A percentile compares a stretch with the other conserved stretches of the same genome.
Evolutionary conservation across 2,797 vertebrate species (phyloP).

Genomic region (Acanthurus leucopareius): DNA sequence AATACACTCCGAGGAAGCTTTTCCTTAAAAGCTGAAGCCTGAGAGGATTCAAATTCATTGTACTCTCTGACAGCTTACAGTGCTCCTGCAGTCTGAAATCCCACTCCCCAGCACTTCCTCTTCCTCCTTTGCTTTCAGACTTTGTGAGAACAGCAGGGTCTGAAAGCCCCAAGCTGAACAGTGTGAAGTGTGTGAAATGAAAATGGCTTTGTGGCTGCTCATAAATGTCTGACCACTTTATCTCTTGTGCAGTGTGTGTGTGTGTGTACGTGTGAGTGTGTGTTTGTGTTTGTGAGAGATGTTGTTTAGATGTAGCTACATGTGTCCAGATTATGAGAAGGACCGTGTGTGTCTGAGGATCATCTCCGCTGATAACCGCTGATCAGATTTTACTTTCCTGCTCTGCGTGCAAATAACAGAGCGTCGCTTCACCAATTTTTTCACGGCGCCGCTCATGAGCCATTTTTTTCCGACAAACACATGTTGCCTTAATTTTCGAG

Average conservation of each 20-base stretch:
- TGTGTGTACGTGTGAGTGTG: not conserved
- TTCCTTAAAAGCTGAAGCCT: slow-evolving; percentile 22
- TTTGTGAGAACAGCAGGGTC: slow-evolving; percentile 41
- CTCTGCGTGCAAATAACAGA: slow-evolving; percentile 31
- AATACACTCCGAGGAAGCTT: not conserved
- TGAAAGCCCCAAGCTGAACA: slow-evolving; percentile 51
- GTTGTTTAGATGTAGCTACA: not conserved
- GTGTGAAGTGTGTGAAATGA: slow-evolving; percentile 62
- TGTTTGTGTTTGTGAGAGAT: not conserved
- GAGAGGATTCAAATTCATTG: slow-evolving; percentile 33
- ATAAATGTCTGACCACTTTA: slow-evolving; percentile 47
- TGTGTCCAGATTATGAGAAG: slow-evolving; percentile 18
- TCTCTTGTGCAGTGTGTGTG: not conserved
- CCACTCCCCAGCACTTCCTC: slow-evolving; percentile 39
- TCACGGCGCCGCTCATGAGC: not conserved
- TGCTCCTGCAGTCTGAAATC: slow-evolving; percentile 31
- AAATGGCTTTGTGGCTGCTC: slow-evolving; percentile 57
- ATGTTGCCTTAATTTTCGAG: not conserved
- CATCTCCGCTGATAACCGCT: not conserved
- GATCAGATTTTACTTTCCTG: not conserved
- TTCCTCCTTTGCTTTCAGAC: slow-evolving; percentile 40
- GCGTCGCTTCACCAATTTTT: slow-evolving; percentile 8
- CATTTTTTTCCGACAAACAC: slow-evolving; percentile 4
- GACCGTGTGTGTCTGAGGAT: slow-evolving; percentile 14
- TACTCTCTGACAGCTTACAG: slow-evolving; percentile 27